These are phyloP conservation scores for Platorchestia sp. DNA, from an alignment of 1,140 invertebrate genomes.

Conservation along the genomic window DNA sequence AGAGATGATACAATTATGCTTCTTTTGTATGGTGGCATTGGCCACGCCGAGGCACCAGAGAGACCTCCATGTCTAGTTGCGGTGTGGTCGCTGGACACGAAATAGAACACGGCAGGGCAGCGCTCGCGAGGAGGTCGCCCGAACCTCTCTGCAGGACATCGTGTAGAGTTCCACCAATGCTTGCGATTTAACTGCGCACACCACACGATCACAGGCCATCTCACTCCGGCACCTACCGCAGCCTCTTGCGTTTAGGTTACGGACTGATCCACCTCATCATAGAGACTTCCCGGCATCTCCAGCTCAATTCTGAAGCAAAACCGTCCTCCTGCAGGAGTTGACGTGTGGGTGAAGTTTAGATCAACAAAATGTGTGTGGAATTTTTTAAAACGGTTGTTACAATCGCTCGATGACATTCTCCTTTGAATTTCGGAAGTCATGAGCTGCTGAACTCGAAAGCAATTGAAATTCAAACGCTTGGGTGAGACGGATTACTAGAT, in stretches of 20 bases:
- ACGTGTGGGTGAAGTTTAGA: too few species aligned
- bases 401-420: neutral
- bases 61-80: neutral
- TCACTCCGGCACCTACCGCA: slow-evolving; percentile 39
- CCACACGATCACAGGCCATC: slow-evolving; percentile 18
- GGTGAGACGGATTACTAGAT: too few species aligned
- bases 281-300: neutral
- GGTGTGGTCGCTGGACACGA: neutral
- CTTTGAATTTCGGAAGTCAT: neutral
- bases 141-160: slow-evolving; percentile 2
- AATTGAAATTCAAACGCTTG: neutral
- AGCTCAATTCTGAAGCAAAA: neutral
- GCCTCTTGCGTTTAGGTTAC: neutral
- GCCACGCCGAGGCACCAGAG: neutral
- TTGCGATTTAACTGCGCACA: slow-evolving; percentile 42
- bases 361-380: too few species aligned
- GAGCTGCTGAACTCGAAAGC: neutral
- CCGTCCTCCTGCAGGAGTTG: too few species aligned
- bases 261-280: neutral
- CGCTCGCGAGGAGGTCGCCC: neutral
- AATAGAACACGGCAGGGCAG: neutral
- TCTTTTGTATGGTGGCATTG: neutral
- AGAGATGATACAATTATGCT: neutral
- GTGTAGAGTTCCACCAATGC: slow-evolving; percentile 46
- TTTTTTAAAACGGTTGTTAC: neutral